Percentiles rank a stretch among this genome's conserved stretches.
These are phyloP conservation scores for Gymnocephalus cernua DNA, from an alignment of 2,113 vertebrate genomes.

Conservation along the genomic window DNA sequence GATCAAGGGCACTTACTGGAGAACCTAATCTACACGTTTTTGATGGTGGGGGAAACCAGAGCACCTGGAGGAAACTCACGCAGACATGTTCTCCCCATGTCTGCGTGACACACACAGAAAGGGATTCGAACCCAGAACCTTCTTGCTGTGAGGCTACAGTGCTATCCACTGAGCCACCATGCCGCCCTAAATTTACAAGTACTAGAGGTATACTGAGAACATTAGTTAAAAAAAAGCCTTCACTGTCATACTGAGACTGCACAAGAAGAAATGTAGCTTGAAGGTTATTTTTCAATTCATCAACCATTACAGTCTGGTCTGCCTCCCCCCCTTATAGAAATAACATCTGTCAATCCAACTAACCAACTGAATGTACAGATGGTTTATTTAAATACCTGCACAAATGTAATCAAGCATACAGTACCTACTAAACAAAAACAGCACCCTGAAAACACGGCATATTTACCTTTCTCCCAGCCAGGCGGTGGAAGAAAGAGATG, in stretches of 20 bases:
- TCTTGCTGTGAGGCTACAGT: no score
- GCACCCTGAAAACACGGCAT: background rate
- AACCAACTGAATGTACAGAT: background rate
- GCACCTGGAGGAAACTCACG: no score
- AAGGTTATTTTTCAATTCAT: background rate
- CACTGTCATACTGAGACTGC: background rate
- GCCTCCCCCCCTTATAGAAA: background rate
- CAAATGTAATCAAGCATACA: background rate
- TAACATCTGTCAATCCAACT: background rate
- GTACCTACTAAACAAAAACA: background rate
- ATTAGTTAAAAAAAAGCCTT: background rate
- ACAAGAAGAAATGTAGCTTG: background rate
- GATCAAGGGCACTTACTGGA: no score
- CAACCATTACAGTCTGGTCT: background rate
- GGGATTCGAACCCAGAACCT: no score
- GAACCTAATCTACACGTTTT: no score
- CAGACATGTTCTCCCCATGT: no score
- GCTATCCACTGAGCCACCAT: no score
- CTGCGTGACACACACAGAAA: no score
- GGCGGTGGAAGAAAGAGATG: slow-evolving; percentile 37
- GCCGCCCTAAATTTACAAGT: no score
- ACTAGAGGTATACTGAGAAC: background rate
- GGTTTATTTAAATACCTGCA: background rate
- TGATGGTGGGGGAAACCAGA: no score
- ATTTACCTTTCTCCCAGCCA: slow-evolving; percentile 66